Evolutionary conservation across 2,888 invertebrate species (phyloP).

Genomic region (Steinernema hermaphroditum): DNA sequence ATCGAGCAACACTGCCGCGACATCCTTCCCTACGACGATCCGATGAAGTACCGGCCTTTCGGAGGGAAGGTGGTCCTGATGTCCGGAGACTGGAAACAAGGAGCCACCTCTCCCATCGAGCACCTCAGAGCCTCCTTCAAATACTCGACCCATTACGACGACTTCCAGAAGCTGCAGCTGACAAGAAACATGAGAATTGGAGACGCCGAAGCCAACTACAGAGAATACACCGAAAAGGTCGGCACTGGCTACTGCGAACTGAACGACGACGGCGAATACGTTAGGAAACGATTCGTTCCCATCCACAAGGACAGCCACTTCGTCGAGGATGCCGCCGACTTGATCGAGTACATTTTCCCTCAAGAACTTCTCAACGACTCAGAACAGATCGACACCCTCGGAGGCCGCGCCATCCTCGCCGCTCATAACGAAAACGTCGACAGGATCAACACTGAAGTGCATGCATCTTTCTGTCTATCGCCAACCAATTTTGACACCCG

Average conservation of each 20-base stretch:
- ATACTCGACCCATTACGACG: background rate
- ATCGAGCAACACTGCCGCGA: background rate
- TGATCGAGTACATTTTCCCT: background rate
- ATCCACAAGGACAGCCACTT: background rate
- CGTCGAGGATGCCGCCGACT: background rate
- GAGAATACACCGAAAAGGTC: background rate
- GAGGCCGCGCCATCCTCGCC: background rate
- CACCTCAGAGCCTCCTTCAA: too few relatives aligned
- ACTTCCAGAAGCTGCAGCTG: background rate
- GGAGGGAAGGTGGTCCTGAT: constrained; percentile 28
- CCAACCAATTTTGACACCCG: too few relatives aligned
- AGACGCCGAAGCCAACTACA: background rate
- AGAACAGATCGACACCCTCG: background rate
- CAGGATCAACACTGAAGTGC: background rate
- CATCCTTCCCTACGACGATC: background rate
- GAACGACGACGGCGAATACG: background rate
- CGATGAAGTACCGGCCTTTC: background rate
- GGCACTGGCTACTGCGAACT: background rate
- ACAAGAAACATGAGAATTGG: background rate
- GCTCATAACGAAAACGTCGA: background rate
- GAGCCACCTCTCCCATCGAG: background rate
- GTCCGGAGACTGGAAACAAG: too few relatives aligned
- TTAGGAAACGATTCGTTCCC: background rate
- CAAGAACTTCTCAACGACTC: background rate
- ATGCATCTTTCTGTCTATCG: too few relatives aligned